Conservation (phyloP, 2,113 vertebrate species). For the Rousettus leschenaultii region DNA sequence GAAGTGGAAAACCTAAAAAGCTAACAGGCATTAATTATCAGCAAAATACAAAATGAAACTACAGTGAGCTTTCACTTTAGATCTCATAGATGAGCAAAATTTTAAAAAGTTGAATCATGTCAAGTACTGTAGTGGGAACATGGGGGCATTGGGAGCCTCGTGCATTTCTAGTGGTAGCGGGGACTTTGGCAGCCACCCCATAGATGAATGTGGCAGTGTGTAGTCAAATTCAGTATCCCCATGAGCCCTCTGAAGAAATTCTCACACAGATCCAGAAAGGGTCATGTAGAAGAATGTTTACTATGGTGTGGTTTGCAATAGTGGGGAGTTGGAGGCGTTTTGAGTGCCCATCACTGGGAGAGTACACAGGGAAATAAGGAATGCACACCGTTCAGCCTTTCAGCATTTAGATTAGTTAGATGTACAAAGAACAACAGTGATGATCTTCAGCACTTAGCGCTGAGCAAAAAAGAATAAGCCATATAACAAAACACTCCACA, state of each 20-base stretch:
- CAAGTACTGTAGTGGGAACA: background rate
- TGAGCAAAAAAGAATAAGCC: background rate
- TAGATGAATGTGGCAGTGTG: background rate
- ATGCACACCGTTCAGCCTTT: background rate
- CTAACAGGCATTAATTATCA: background rate
- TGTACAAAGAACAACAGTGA: background rate
- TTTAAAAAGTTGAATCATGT: background rate
- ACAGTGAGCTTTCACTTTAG: slow-evolving; percentile 6
- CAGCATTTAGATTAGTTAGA: background rate
- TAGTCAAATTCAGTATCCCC: background rate
- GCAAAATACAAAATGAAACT: background rate
- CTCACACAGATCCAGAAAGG: background rate
- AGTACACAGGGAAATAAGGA: background rate
- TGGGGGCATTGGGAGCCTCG: background rate
- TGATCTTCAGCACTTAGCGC: background rate
- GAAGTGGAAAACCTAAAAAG: background rate
- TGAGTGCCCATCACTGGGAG: background rate
- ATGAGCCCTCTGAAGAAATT: background rate
- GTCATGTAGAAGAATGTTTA: background rate
- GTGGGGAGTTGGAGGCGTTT: background rate
- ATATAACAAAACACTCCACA: background rate
- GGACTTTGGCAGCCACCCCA: background rate
- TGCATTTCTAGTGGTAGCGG: background rate
- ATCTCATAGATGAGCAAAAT: background rate
- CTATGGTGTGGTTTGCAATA: background rate